phyloP scores from a whole-genome alignment of 2,797 vertebrate genomes.

The Novumbra hubbsi region DNA sequence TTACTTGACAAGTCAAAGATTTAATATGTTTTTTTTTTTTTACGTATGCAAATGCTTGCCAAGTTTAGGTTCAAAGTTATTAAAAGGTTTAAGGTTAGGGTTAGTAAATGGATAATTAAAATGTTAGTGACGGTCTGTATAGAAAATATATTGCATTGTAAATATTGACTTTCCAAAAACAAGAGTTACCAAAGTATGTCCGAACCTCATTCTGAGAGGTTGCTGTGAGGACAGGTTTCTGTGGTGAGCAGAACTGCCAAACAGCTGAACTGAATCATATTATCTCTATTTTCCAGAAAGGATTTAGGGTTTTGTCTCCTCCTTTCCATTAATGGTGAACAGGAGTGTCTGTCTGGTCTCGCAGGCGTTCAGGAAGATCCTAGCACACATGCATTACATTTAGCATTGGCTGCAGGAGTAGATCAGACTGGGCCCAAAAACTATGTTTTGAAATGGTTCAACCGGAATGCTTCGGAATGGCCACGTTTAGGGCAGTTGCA shows the following conservation, averaged over 20 bases:
- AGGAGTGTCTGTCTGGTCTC: conserved; percentile 35
- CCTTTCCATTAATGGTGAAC: conserved; percentile 11
- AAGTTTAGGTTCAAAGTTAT: too few relatives aligned
- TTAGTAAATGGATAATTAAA: too few relatives aligned
- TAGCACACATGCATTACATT: conserved; percentile 59
- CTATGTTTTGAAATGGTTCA: conserved; percentile 51
- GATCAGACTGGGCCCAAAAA: conserved; percentile 45
- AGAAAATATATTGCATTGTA: too few relatives aligned
- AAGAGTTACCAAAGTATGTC: not conserved
- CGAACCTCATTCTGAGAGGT: conserved; percentile 1
- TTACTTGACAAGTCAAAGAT: too few relatives aligned
- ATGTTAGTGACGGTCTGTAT: too few relatives aligned
- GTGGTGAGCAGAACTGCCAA: conserved; percentile 53
- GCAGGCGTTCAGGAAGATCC: conserved; percentile 50
- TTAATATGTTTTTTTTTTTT: too few relatives aligned
- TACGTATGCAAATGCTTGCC: too few relatives aligned
- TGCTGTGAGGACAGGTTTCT: conserved; percentile 29
- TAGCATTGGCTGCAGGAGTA: conserved; percentile 33
- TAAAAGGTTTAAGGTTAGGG: too few relatives aligned
- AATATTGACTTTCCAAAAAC: not conserved
- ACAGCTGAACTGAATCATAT: conserved; percentile 70
- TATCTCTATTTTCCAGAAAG: conserved; percentile 70
- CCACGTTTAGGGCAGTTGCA: too few relatives aligned
- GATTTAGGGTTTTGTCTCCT: conserved; percentile 51
- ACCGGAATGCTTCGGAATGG: conserved; percentile 5